A percentile compares a stretch with the other conserved stretches of the same genome.
Evolutionary conservation across 2,888 invertebrate species (phyloP).

Genomic region (Linyphia triangularis): DNA sequence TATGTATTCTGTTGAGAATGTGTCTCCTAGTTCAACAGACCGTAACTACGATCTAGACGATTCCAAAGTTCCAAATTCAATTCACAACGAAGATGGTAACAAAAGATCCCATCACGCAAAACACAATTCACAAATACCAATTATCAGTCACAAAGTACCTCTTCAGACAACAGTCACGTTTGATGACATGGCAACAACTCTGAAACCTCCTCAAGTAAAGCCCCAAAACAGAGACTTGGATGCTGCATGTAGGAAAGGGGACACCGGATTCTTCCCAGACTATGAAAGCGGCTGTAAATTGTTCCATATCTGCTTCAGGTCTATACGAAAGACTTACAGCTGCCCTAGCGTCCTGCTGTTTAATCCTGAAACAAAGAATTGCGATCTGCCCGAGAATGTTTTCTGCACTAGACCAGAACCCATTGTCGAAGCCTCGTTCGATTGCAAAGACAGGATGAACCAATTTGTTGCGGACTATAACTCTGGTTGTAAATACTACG

Average conservation of each 20-base stretch:
- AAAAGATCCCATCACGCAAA: constrained; percentile 40
- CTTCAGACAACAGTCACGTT: not conserved
- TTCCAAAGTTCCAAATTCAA: constrained; percentile 44
- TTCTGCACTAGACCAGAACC: constrained; percentile 65
- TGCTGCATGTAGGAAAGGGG: constrained; percentile 65
- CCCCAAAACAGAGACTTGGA: constrained; percentile 35
- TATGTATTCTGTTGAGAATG: constrained; percentile 1
- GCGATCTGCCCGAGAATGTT: constrained; percentile 76
- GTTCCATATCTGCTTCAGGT: constrained; percentile 76
- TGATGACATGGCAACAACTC: not conserved
- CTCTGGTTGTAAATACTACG: constrained; percentile 68
- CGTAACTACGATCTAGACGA: constrained; percentile 10
- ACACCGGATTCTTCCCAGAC: constrained; percentile 76
- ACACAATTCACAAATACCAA: not conserved
- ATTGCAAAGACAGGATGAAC: constrained; percentile 60
- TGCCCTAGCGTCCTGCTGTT: constrained; percentile 76
- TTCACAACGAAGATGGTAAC: constrained; percentile 28
- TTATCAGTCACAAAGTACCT: not conserved
- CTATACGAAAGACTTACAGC: constrained; percentile 73
- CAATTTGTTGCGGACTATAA: constrained; percentile 66
- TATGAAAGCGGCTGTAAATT: constrained; percentile 73
- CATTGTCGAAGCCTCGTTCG: not conserved
- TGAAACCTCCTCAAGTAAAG: not conserved
- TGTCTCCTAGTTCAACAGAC: constrained; percentile 28
- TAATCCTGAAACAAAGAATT: constrained; percentile 75